Percentiles rank a stretch among this genome's conserved stretches.
Conservation (phyloP, 2,113 vertebrate genomes). For the Phylloscopus trochiloides region DNA sequence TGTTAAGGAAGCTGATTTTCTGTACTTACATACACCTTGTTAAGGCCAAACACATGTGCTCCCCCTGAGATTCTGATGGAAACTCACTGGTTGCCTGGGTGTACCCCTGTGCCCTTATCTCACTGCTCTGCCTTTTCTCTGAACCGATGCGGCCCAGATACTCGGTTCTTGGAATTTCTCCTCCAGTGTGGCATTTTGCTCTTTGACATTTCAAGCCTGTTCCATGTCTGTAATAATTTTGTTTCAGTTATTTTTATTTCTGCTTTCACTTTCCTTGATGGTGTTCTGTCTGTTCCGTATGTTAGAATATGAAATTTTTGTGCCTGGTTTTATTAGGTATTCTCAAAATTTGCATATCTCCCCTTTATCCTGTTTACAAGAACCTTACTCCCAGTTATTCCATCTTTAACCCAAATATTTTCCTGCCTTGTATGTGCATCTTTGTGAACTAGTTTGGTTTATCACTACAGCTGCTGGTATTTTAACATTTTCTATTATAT, state of each 20-base stretch:
- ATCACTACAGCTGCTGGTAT: background rate
- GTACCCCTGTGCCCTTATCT: background rate
- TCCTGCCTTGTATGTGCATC: background rate
- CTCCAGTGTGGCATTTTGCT: background rate
- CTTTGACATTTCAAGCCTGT: conserved; percentile 6
- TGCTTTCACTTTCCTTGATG: conserved; percentile 10
- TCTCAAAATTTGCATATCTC: background rate
- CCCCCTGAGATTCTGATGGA: background rate
- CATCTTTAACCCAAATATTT: background rate
- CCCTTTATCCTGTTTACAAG: background rate
- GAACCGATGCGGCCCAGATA: background rate
- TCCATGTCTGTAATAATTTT: background rate
- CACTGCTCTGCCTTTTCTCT: background rate
- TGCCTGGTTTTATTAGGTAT: background rate
- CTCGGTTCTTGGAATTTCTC: background rate
- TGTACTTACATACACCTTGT: background rate
- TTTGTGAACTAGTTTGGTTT: background rate
- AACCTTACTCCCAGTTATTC: background rate
- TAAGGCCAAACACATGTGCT: background rate
- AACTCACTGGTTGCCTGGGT: background rate
- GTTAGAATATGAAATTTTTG: background rate
- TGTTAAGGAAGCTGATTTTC: background rate
- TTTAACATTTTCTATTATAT: background rate
- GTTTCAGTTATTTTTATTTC: background rate
- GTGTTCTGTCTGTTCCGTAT: background rate